These are phyloP conservation scores for Microcebus lehilahytsara DNA, from an alignment of 2,113 vertebrate genomes.

Conservation along the genomic window DNA sequence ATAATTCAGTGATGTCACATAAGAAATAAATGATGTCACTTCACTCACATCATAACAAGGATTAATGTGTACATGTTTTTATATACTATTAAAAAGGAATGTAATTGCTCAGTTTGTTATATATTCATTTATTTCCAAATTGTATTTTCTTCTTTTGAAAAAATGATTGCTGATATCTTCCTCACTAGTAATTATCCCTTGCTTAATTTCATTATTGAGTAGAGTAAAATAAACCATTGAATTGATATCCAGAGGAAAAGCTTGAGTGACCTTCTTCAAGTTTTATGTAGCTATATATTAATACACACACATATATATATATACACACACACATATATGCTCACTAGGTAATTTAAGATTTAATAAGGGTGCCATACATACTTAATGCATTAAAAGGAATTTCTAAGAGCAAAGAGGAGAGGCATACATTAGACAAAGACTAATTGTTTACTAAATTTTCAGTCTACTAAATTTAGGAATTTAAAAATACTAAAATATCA, in stretches of 20 bases:
- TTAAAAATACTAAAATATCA: background rate
- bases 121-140: conserved; percentile 30
- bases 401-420: background rate
- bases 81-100: background rate
- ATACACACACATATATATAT: background rate
- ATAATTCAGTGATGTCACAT: background rate
- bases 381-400: background rate
- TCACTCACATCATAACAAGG: background rate
- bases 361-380: background rate
- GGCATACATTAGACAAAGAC: background rate
- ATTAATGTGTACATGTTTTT: background rate
- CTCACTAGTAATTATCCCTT: background rate
- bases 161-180: background rate
- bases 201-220: background rate
- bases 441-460: background rate
- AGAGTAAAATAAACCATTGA: conserved; percentile 25
- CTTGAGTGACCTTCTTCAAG: background rate
- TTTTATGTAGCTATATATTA: fast-evolving
- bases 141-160: background rate
- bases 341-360: background rate
- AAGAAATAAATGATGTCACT: background rate
- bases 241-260: conserved; percentile 3
- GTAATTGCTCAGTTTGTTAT: background rate
- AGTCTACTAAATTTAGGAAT: background rate
- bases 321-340: fast-evolving